These are phyloP conservation scores for Cephalotes varians DNA, from an alignment of 2,888 invertebrate genomes.

Conservation along the genomic window DNA sequence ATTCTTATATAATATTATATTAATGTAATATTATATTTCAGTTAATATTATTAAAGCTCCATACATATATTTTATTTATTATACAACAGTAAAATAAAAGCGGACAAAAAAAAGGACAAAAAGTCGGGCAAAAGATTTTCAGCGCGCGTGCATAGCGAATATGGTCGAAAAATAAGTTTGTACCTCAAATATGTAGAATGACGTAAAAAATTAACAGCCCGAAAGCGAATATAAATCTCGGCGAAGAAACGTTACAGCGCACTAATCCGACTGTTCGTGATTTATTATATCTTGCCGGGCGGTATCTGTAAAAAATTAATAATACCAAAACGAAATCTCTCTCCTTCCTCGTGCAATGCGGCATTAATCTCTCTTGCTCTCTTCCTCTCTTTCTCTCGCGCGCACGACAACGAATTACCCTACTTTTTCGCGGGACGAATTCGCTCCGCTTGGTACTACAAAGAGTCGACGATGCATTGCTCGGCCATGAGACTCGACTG, in stretches of 20 bases:
- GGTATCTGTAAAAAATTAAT: constrained; percentile 50
- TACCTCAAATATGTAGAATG: constrained; percentile 16
- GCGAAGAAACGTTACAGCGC: constrained; percentile 25
- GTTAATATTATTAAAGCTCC: constrained; percentile 6
- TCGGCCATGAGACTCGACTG: constrained; percentile 56
- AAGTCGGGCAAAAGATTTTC: constrained; percentile 29
- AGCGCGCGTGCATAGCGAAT: neutral
- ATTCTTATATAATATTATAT: neutral
- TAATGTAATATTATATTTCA: neutral
- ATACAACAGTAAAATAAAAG: neutral
- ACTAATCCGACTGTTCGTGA: constrained; percentile 39
- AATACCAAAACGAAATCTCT: constrained; percentile 45
- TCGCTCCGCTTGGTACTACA: constrained; percentile 31
- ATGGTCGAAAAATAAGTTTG: neutral
- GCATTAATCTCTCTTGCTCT: neutral
- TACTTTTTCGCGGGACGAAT: constrained; percentile 38
- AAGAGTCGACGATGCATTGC: constrained; percentile 23
- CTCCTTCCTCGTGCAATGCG: neutral
- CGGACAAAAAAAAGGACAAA: neutral
- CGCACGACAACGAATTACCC: constrained; percentile 34
- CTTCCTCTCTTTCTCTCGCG: constrained; percentile 3
- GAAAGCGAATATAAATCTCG: constrained; percentile 42
- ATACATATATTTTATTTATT: neutral
- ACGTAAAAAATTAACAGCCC: constrained; percentile 44
- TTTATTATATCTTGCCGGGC: constrained; percentile 37